Evolutionary conservation across 2,113 vertebrate genomes (phyloP).

Genomic region (Passer domesticus): DNA sequence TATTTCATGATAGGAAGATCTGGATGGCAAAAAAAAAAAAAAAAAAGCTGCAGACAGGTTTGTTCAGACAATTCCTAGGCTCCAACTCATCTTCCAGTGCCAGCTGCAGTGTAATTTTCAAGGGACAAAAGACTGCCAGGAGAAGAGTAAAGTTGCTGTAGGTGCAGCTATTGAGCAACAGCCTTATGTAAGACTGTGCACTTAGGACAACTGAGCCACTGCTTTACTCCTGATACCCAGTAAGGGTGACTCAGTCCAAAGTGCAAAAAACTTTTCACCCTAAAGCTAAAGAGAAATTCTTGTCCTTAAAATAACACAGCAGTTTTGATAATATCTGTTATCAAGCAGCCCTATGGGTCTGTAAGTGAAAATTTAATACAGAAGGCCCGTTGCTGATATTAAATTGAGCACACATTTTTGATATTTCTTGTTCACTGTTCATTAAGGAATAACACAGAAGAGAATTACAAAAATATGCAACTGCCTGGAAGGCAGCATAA

Average conservation of each 20-base stretch:
- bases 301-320: not conserved
- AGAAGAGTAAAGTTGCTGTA: not conserved
- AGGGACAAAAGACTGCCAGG: not conserved
- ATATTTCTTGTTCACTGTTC: not conserved
- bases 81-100: not conserved
- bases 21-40: not conserved
- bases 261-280: not conserved
- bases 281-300: not conserved
- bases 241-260: not conserved
- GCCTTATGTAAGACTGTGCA: not conserved
- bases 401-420: not conserved
- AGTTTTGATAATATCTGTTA: not conserved
- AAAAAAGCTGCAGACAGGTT: not conserved
- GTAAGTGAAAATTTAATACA: not conserved
- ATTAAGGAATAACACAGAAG: not conserved
- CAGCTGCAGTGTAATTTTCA: not conserved
- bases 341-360: not conserved
- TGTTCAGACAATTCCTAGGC: not conserved
- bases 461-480: not conserved
- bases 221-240: not conserved
- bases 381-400: not conserved
- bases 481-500: not conserved
- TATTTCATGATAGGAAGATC: not conserved
- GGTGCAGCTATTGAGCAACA: not conserved
- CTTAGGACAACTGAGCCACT: not conserved